These are phyloP conservation scores for Misgurnus mizolepis DNA, from an alignment of 2,113 vertebrate genomes.

Conservation along the genomic window DNA sequence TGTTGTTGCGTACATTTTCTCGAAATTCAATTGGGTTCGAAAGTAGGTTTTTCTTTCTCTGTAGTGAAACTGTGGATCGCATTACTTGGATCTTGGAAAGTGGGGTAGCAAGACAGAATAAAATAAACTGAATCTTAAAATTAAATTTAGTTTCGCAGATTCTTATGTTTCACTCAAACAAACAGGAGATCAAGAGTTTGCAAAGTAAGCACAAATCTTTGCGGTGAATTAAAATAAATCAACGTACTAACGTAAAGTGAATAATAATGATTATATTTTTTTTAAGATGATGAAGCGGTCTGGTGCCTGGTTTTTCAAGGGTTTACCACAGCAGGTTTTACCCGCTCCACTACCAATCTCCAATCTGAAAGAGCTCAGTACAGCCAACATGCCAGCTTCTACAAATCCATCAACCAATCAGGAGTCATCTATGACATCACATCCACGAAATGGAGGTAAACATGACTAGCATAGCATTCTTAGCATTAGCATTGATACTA, in stretches of 20 bases:
- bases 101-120: not conserved
- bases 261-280: not conserved
- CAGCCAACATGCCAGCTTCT: not conserved
- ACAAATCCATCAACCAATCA: conserved; percentile 52
- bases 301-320: conserved; percentile 95
- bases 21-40: not conserved
- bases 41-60: conserved; percentile 11
- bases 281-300: conserved; percentile 90
- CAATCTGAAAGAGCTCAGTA: conserved; percentile 66
- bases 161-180: conserved; percentile 3
- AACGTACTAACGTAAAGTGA: not conserved
- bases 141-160: conserved; percentile 20
- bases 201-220: not conserved
- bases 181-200: not conserved
- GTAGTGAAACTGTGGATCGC: not conserved
- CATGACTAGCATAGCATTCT: not conserved
- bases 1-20: not conserved
- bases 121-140: conserved; percentile 11
- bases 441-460: conserved; percentile 37
- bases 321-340: conserved; percentile 83
- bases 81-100: conserved; percentile 1
- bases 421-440: conserved; percentile 43
- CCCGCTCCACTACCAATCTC: conserved; percentile 82
- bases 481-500: no score
- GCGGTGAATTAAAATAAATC: conserved; percentile 13